Percentiles rank a stretch among this genome's conserved stretches.
phyloP scores from a whole-genome alignment of 1,140 invertebrate genomes.

The Heliconius congener region DNA sequence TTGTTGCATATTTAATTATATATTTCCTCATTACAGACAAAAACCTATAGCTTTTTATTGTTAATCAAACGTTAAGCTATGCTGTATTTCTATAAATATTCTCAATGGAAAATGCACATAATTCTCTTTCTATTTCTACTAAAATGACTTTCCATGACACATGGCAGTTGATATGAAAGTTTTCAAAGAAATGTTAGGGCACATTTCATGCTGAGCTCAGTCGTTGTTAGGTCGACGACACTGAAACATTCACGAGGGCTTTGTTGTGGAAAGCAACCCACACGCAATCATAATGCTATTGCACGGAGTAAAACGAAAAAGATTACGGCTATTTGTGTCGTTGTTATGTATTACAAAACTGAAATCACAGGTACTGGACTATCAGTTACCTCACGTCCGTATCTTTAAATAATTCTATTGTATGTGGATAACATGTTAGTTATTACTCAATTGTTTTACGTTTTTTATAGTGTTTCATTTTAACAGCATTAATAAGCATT shows the following conservation, averaged over 20 bases:
- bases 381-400: no score
- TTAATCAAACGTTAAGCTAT: background rate
- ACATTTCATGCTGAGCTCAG: constrained; percentile 43
- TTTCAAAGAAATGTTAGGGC: constrained; percentile 47
- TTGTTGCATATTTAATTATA: no score
- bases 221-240: constrained; percentile 49
- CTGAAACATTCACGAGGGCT: constrained; percentile 49
- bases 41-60: background rate
- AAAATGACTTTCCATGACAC: constrained; percentile 33
- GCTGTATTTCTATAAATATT: background rate
- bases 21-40: no score
- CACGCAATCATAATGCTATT: constrained; percentile 42
- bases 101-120: constrained; percentile 19
- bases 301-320: constrained; percentile 31
- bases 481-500: no score
- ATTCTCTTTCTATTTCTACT: constrained; percentile 29
- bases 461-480: no score
- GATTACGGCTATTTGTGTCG: constrained; percentile 27
- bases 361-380: no score
- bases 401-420: no score
- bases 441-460: no score
- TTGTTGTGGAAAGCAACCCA: constrained; percentile 45
- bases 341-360: background rate
- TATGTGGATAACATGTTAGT: no score
- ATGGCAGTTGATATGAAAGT: constrained; percentile 38